These are phyloP conservation scores for Pardosa pseudoannulata DNA, from an alignment of 2,888 invertebrate genomes.

Conservation along the genomic window DNA sequence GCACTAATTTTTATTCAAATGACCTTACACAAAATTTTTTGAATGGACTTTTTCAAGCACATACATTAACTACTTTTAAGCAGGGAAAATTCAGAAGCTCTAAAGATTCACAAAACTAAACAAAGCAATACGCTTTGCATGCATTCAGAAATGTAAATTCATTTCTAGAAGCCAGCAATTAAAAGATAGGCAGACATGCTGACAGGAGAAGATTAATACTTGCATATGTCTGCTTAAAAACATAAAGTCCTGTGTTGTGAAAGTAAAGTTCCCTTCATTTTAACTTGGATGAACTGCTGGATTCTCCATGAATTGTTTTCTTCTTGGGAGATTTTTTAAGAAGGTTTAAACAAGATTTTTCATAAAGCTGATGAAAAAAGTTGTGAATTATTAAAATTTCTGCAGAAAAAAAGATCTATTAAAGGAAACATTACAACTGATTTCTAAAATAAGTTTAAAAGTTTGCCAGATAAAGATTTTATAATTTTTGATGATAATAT, in stretches of 20 bases:
- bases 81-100: no score
- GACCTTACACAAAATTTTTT: no score
- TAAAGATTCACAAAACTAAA: no score
- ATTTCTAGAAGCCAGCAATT: no score
- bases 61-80: no score
- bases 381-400: no score
- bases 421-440: no score
- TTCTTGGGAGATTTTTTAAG: conserved; percentile 71
- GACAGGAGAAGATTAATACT: conserved; percentile 28
- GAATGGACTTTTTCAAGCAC: no score
- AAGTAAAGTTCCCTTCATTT: conserved; percentile 40
- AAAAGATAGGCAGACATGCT: neutral
- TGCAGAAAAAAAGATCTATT: neutral
- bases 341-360: conserved; percentile 56
- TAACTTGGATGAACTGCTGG: conserved; percentile 46
- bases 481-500: no score
- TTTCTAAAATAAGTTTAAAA: no score
- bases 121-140: neutral
- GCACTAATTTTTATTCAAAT: no score
- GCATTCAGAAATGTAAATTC: neutral
- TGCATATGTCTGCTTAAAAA: conserved; percentile 37
- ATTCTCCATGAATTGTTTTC: conserved; percentile 44
- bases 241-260: neutral
- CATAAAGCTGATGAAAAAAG: conserved; percentile 52
- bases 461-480: no score